Percentiles rank a stretch among this genome's conserved stretches.
phyloP scores from a whole-genome alignment of 2,888 invertebrate genomes.

The Cryptus viduatorius region DNA sequence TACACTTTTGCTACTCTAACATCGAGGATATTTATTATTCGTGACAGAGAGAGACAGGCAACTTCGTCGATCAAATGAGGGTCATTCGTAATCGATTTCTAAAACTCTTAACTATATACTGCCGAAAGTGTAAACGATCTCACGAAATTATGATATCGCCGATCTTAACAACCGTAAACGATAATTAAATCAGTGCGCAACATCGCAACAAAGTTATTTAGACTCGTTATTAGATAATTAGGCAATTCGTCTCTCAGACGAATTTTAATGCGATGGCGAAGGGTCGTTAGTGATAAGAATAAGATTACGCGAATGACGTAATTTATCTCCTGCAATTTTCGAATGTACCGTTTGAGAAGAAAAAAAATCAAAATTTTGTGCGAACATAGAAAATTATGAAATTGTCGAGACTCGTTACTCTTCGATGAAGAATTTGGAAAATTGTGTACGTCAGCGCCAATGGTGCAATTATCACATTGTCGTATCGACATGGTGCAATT shows the following conservation, averaged over 20 bases:
- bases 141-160: background rate
- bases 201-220: conserved; percentile 6
- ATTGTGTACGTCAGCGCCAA: background rate
- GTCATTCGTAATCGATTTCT: conserved; percentile 53
- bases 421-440: background rate
- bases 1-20: conserved; percentile 14
- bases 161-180: background rate
- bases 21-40: background rate
- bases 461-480: too few species aligned
- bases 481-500: background rate
- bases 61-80: conserved; percentile 30
- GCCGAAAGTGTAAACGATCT: conserved; percentile 12
- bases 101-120: conserved; percentile 35
- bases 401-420: conserved; percentile 6
- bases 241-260: conserved; percentile 12
- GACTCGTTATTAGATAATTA: conserved; percentile 59
- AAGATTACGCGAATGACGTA: background rate
- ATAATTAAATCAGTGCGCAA: conserved; percentile 26
- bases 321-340: background rate
- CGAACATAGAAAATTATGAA: background rate
- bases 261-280: conserved; percentile 41
- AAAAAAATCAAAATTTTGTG: background rate
- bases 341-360: background rate
- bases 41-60: background rate
- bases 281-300: conserved; percentile 35